Conservation (phyloP, 2,797 vertebrate species). For the Gorsachius magnificus region DNA sequence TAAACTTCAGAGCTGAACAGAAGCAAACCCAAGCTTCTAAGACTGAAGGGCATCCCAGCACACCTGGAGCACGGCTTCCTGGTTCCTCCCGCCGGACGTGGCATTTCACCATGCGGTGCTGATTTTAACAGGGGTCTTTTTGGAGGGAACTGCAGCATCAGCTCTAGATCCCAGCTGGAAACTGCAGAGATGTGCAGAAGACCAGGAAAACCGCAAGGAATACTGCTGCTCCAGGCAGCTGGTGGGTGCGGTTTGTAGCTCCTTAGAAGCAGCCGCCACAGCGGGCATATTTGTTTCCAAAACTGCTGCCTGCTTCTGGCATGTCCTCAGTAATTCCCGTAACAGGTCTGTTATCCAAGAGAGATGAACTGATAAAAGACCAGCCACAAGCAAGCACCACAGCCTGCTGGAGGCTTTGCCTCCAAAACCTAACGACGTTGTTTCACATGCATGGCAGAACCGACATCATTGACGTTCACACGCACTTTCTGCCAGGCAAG, state of each 20-base stretch:
- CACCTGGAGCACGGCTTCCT: not conserved
- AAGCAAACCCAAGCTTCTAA: not conserved
- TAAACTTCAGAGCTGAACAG: not conserved
- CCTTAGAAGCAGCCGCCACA: not conserved
- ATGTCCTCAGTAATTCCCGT: not conserved
- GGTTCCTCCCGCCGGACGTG: accelerated
- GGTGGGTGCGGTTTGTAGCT: not conserved
- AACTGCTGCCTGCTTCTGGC: not conserved
- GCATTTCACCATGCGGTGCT: not conserved
- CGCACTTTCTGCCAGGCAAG: accelerated
- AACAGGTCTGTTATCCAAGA: not conserved
- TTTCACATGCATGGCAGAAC: accelerated
- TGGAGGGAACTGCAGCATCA: not conserved
- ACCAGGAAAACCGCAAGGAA: not conserved
- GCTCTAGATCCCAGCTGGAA: not conserved
- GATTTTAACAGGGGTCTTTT: not conserved
- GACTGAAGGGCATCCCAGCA: not conserved
- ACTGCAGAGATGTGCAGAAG: not conserved
- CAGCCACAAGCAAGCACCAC: not conserved
- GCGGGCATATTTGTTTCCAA: not conserved
- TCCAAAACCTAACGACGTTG: not conserved
- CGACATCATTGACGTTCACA: accelerated
- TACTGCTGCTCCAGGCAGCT: not conserved
- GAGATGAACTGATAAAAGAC: not conserved
- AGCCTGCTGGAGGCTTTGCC: not conserved